A percentile compares a stretch with the other conserved stretches of the same genome.
Conservation (phyloP, 2,888 invertebrate species). For the Bellardia pandia region DNA sequence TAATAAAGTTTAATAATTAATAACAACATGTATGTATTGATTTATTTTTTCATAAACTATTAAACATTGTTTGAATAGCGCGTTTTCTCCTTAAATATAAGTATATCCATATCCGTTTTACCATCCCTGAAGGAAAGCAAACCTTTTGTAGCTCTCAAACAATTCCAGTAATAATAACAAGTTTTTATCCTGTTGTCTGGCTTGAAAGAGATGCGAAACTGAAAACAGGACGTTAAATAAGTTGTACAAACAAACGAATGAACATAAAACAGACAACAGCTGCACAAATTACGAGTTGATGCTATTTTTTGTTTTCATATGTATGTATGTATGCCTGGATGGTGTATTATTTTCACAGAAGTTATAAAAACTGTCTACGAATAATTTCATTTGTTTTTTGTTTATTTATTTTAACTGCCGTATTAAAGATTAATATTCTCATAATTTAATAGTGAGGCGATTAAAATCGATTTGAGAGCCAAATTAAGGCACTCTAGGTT, state of each 20-base stretch:
- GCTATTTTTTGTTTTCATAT: slow-evolving; percentile 15
- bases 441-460: too few species aligned
- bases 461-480: too few species aligned
- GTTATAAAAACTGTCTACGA: slow-evolving; percentile 45
- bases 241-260: slow-evolving; percentile 32
- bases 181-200: slow-evolving; percentile 62
- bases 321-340: neutral
- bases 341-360: slow-evolving; percentile 10
- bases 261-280: slow-evolving; percentile 65
- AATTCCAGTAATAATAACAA: slow-evolving; percentile 23
- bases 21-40: too few species aligned
- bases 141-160: neutral
- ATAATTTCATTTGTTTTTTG: slow-evolving; percentile 27
- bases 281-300: slow-evolving; percentile 61
- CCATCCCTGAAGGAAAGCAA: too few species aligned
- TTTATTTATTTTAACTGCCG: neutral
- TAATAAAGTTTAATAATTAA: too few species aligned
- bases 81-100: too few species aligned
- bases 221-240: slow-evolving; percentile 60
- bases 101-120: too few species aligned
- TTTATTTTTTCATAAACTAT: too few species aligned
- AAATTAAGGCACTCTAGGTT: too few species aligned
- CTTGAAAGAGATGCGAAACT: slow-evolving; percentile 40
- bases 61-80: too few species aligned
- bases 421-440: neutral